Evolutionary conservation across 2,888 invertebrate genomes (phyloP).

Genomic region (Nipponacmea schrenckii): DNA sequence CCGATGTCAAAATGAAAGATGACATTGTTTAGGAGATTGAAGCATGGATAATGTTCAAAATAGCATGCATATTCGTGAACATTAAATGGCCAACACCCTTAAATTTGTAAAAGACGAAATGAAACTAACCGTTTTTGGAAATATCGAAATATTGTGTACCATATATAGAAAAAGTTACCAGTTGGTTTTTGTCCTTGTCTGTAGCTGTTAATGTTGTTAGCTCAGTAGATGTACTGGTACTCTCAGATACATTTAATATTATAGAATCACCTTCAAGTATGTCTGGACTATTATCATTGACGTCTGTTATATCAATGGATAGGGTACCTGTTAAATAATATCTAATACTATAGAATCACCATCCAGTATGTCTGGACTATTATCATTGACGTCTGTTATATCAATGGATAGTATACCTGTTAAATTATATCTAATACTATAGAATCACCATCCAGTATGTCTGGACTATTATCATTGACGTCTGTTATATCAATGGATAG

Average conservation of each 20-base stretch:
- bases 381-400: background rate
- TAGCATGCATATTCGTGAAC: too few species aligned
- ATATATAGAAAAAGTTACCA: slow-evolving; percentile 38
- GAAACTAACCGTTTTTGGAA: slow-evolving; percentile 18
- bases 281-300: slow-evolving; percentile 54
- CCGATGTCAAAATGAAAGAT: too few species aligned
- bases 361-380: background rate
- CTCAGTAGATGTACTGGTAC: slow-evolving; percentile 39
- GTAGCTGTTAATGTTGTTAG: slow-evolving; percentile 46
- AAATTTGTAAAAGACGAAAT: too few species aligned
- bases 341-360: background rate
- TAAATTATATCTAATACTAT: background rate
- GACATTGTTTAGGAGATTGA: too few species aligned
- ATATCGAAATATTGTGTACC: slow-evolving; percentile 38
- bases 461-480: background rate
- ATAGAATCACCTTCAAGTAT: slow-evolving; percentile 38
- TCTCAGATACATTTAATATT: slow-evolving; percentile 49
- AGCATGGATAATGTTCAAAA: too few species aligned
- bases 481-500: background rate
- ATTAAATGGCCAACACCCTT: too few species aligned
- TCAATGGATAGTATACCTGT: background rate
- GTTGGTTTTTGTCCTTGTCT: slow-evolving; percentile 50
- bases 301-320: slow-evolving; percentile 45
- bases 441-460: too few species aligned
- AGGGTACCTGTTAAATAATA: slow-evolving; percentile 40